These are phyloP conservation scores for Tyria jacobaeae DNA, from an alignment of 2,888 invertebrate species.

Conservation along the genomic window DNA sequence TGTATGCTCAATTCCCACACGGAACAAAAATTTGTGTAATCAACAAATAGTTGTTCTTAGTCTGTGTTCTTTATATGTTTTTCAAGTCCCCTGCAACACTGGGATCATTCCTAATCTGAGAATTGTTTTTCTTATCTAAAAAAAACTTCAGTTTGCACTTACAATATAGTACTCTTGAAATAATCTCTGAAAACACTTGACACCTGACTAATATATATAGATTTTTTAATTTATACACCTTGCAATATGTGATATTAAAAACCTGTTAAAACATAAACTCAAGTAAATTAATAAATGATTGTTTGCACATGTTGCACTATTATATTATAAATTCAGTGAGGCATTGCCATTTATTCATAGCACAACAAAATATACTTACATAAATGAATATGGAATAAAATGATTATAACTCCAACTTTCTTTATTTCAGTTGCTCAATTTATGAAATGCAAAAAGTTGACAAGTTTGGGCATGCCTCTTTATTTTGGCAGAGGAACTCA, in stretches of 20 bases:
- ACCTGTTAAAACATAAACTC: too few relatives aligned
- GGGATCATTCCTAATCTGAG: too few relatives aligned
- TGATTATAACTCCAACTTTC: not conserved
- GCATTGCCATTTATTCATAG: too few relatives aligned
- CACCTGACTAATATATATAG: too few relatives aligned
- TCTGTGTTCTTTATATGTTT: not conserved
- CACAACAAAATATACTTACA: too few relatives aligned
- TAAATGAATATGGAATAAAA: too few relatives aligned
- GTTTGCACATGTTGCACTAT: not conserved
- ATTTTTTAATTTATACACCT: not conserved
- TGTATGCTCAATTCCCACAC: too few relatives aligned
- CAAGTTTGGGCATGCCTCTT: constrained; percentile 93
- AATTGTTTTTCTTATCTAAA: too few relatives aligned
- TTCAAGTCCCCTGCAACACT: not conserved
- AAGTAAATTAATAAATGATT: not conserved
- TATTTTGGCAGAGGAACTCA: constrained; percentile 95
- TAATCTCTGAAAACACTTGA: not conserved
- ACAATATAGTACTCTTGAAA: accelerated
- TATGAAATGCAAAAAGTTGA: constrained; percentile 89
- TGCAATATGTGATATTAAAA: too few relatives aligned
- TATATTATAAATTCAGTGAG: too few relatives aligned
- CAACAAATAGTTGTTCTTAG: not conserved
- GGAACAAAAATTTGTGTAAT: too few relatives aligned
- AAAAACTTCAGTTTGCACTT: too few relatives aligned
- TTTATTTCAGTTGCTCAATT: constrained; percentile 89